These are phyloP conservation scores for Drosophila ercepeae DNA, from an alignment of 1,140 invertebrate genomes.

Conservation along the genomic window DNA sequence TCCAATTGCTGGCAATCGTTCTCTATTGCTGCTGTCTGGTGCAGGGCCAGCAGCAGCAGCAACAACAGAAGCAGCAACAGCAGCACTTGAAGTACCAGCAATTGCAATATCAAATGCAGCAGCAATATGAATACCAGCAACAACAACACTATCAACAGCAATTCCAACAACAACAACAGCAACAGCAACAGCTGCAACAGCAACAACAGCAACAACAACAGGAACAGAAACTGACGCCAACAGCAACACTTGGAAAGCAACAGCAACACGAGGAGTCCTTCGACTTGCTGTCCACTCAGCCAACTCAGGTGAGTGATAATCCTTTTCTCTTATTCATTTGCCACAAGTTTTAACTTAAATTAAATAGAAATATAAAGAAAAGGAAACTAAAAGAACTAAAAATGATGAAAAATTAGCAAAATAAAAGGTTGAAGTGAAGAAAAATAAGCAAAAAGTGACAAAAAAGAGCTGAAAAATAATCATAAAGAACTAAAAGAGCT, in stretches of 20 bases:
- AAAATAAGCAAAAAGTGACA: too few relatives aligned
- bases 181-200: background rate
- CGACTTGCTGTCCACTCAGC: conserved; percentile 65
- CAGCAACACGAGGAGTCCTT: conserved; percentile 46
- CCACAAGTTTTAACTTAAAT: background rate
- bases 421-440: too few relatives aligned
- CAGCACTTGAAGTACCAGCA: conserved; percentile 72
- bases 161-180: conserved; percentile 62
- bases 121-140: conserved; percentile 77
- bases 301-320: conserved; percentile 59
- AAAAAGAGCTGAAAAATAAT: too few relatives aligned
- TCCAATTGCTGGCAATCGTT: conserved; percentile 65
- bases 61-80: conserved; percentile 27
- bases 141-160: conserved; percentile 71
- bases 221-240: conserved; percentile 27
- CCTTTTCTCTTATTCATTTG: background rate
- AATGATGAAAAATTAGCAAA: background rate
- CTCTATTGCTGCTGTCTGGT: conserved; percentile 65
- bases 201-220: conserved; percentile 32
- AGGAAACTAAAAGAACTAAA: background rate
- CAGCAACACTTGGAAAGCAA: conserved; percentile 26
- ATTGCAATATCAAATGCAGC: conserved; percentile 76
- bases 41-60: conserved; percentile 42
- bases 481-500: too few relatives aligned
- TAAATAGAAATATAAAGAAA: background rate